Evolutionary conservation across 2,797 vertebrate genomes (phyloP).

Genomic region (Poecile montanus): DNA sequence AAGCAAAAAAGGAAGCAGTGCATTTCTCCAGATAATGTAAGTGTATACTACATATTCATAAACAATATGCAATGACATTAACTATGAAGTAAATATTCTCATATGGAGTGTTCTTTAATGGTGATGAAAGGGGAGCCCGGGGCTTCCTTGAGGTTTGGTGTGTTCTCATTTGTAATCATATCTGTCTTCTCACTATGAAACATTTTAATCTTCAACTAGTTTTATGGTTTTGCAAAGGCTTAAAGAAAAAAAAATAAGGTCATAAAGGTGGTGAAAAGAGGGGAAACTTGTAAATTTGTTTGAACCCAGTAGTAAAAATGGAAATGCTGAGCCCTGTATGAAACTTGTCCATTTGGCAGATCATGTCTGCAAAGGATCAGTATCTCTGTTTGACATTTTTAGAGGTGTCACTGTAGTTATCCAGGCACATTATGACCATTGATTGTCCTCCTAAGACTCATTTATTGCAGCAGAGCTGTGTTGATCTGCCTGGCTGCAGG

Average conservation of each 20-base stretch:
- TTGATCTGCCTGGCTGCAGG: background rate
- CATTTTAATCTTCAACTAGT: constrained; percentile 21
- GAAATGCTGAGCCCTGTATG: background rate
- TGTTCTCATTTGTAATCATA: constrained; percentile 48
- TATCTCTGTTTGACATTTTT: constrained; percentile 39
- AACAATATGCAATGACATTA: background rate
- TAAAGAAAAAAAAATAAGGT: background rate
- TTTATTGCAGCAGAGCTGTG: background rate
- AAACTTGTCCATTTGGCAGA: background rate
- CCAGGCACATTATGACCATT: constrained; percentile 9
- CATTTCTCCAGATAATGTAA: background rate
- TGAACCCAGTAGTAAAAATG: constrained; percentile 5
- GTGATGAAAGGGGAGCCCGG: background rate
- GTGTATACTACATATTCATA: constrained; percentile 2
- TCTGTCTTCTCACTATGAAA: constrained; percentile 1
- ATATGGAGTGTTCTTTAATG: background rate
- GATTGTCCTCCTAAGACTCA: constrained; percentile 37
- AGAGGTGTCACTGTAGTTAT: constrained; percentile 27
- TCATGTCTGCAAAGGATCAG: background rate
- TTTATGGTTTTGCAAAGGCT: constrained; percentile 38
- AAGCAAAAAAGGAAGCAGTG: background rate
- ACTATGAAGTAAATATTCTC: background rate
- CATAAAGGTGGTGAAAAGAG: background rate
- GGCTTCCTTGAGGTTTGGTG: background rate
- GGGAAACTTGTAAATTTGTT: background rate